Evolutionary conservation across 2,113 vertebrate genomes (phyloP).

Genomic region (Nesogale talazaci): DNA sequence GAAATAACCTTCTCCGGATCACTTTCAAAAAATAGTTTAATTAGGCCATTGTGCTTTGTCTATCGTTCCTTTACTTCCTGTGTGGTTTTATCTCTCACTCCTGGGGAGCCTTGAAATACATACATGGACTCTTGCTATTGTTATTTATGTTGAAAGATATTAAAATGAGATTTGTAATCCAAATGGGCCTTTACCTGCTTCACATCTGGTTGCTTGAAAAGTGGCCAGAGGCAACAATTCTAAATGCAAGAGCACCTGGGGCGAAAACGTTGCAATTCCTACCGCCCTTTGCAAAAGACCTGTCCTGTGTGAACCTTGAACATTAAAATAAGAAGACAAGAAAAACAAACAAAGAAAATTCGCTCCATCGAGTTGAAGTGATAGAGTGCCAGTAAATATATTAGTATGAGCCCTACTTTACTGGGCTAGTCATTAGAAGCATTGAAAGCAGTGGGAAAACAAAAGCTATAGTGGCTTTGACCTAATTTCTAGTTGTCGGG

Average conservation of each 20-base stretch:
- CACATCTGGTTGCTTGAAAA: conserved; percentile 76
- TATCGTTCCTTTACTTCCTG: neutral
- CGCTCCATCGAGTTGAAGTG: neutral
- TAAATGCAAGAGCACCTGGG: conserved; percentile 71
- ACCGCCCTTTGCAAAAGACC: conserved; percentile 69
- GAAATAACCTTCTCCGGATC: neutral
- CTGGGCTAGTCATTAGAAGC: neutral
- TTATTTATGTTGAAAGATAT: conserved; percentile 79
- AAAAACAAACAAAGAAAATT: conserved; percentile 22
- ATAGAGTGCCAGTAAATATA: neutral
- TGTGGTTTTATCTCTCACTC: conserved; percentile 22
- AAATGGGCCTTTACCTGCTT: conserved; percentile 62
- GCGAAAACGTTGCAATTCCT: conserved; percentile 65
- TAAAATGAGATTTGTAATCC: conserved; percentile 74
- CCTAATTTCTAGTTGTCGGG: conserved; percentile 36
- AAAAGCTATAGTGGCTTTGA: neutral
- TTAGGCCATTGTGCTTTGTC: neutral
- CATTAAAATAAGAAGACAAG: neutral
- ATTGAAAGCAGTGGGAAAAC: neutral
- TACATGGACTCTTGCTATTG: conserved; percentile 59
- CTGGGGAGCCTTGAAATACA: conserved; percentile 18
- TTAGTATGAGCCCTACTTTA: neutral
- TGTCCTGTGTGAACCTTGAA: conserved; percentile 57
- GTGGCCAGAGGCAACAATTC: conserved; percentile 66
- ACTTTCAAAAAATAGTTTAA: neutral